These are phyloP conservation scores for Cydia strobilella DNA, from an alignment of 1,140 invertebrate species.

Conservation along the genomic window DNA sequence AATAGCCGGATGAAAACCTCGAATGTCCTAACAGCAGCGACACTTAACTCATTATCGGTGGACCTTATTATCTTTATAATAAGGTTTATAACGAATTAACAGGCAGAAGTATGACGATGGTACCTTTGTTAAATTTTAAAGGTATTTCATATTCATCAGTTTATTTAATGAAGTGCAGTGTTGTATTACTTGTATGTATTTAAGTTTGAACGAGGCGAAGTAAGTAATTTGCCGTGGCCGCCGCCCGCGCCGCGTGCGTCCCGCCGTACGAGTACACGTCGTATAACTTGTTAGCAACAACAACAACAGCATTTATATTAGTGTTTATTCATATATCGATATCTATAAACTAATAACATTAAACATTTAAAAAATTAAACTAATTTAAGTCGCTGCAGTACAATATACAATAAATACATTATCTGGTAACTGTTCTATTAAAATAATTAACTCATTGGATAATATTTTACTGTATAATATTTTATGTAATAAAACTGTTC, in stretches of 20 bases:
- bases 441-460: slow-evolving; percentile 37
- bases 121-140: no score
- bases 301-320: slow-evolving; percentile 73
- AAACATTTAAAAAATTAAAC: slow-evolving; percentile 36
- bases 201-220: no score
- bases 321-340: slow-evolving; percentile 60
- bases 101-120: no score
- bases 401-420: slow-evolving; percentile 32
- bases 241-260: slow-evolving; percentile 34
- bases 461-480: slow-evolving; percentile 34
- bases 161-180: no score
- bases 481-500: slow-evolving; percentile 39
- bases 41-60: no score
- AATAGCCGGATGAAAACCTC: background rate
- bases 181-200: no score
- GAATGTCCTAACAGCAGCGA: background rate
- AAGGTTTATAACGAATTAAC: background rate
- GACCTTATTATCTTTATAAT: no score
- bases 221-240: background rate
- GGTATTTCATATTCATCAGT: no score
- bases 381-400: slow-evolving; percentile 28
- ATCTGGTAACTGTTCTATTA: slow-evolving; percentile 24
- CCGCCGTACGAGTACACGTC: slow-evolving; percentile 63
- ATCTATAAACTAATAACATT: slow-evolving; percentile 53
- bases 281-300: slow-evolving; percentile 76